Base-by-base conservation (phyloP, 2,797 vertebrate species). In the Pogoniulus pusillus region DNA sequence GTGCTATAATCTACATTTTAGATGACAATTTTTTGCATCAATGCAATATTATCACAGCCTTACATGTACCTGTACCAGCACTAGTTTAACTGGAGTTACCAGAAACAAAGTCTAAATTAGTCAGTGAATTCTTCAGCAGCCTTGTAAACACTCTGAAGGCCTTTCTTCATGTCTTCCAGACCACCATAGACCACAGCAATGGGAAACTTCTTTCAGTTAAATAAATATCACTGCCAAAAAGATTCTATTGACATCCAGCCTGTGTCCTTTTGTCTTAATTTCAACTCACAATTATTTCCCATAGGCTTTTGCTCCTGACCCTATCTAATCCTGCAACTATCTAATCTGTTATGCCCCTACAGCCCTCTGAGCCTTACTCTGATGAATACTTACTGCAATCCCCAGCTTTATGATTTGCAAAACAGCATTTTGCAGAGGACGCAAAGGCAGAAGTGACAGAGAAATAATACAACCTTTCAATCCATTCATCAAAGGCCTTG, bases 401-500 rank as follows among this genome's bases (percentile, higher is more conserved):
- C 13, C 27, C 55, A 88, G 81, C n/a, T 93, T 94, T 89, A 90
- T 74, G 86, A 75, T 89, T 94, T 91, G 55, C 82, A 83, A 92
- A 93, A 41, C 62, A 84, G 70, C 60, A 63, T 93, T 95, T 86
- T 85, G 85, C 80, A 85, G 65, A 89, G 68, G 70, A 78, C 1
- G 3, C 23, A 65, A 47, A 66, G 60, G 75, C 77, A 90, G 77
- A 83, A 88, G 43, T 91, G 92, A 70, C 88, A 82, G 78, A 89
- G 86, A 93, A 96, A 94, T 74, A 87, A 96, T 78, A 81, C 84
- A 96, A 71, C 89, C 75, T 95, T 95, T 95, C 94, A 93, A 92
- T 93, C 78, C 85, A 92, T 96, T 95, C 95, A 91, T 96, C 96
- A 95, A 90, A 91, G 86, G 80, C 90, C 92, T 92, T 85, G 90